Evolutionary conservation across 2,888 invertebrate species (phyloP).

Genomic region (Cheilosia vernalis): DNA sequence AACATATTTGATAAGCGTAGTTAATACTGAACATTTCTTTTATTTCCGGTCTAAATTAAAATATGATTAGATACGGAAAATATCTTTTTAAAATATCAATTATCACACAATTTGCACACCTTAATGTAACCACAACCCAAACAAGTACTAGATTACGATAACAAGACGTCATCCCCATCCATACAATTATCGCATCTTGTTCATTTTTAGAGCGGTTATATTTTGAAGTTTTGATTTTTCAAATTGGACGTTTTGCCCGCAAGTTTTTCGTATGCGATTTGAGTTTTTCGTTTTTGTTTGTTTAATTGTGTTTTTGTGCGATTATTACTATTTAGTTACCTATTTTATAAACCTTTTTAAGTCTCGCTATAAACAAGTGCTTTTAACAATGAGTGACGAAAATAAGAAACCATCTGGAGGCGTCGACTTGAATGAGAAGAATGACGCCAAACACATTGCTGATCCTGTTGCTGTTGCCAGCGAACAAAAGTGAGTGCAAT

Average conservation of each 20-base stretch:
- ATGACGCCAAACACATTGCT: not conserved
- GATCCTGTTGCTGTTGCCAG: not conserved
- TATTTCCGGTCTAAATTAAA: too few relatives aligned
- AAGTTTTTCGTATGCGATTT: not conserved
- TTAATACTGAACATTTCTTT: too few relatives aligned
- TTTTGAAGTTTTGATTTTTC: constrained; percentile 55
- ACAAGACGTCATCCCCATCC: not conserved
- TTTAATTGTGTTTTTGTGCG: constrained; percentile 13
- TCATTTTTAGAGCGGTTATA: constrained; percentile 36
- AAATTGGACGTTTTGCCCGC: constrained; percentile 29
- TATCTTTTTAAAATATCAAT: too few relatives aligned
- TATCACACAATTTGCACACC: too few relatives aligned
- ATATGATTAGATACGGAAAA: too few relatives aligned
- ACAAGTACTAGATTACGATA: constrained; percentile 34
- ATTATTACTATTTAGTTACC: constrained; percentile 11
- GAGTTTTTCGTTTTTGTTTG: not conserved
- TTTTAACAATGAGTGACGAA: constrained; percentile 52
- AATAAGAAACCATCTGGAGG: constrained; percentile 29
- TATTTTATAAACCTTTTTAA: not conserved
- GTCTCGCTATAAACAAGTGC: constrained; percentile 3
- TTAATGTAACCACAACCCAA: not conserved
- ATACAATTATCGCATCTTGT: constrained; percentile 28
- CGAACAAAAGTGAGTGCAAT: constrained; percentile 35
- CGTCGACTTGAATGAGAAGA: not conserved
- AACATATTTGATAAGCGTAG: too few relatives aligned